Base-by-base conservation (phyloP, 2,797 vertebrate species). In the Lophius americanus region DNA sequence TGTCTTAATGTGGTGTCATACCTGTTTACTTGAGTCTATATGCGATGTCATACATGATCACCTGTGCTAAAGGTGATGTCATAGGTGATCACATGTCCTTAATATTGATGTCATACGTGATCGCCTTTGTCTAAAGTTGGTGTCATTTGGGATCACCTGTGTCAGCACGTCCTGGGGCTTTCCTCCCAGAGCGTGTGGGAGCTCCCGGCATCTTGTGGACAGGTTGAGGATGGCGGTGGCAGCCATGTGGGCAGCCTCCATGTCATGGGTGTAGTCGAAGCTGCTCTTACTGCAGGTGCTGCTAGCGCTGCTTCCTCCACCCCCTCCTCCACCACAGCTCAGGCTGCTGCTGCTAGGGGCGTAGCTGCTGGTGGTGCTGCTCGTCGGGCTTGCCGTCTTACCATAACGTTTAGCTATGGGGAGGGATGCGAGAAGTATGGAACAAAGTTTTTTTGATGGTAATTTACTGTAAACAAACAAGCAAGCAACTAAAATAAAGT, bases 231-330 rank as follows among this genome's bases (percentile, higher is more conserved):
- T 99, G 92, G 97, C 96, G 0, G 97, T 97, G 85, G 97, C 97
- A 2, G 97, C 97, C 96, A 99, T 98, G 94, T 99, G 97, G 0
- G 97, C 97, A 2, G 97, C 97, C 92, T 98, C 97, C 96, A 97
- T 95, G 92, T 99, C 97, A 71, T 98, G 97, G 38, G 96, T 97
- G 93, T 98, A 99, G 93, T 99, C 97, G 69, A 98, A 99, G 94
- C 97, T 99, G 95, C 97, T 98, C 87, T 97, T 98, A 90, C 97
- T 98, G 95, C 97, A 98, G 81, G 96, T 98, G 93, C 97, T 98
- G 94, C 97, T 99, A 91, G 96, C 97, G 63, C 97, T 98, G 95
- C 97, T 98, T 78, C 95, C 96, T 82, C 95, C 92, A 3, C 86
- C 81, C 0, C 85, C 84, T 11, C 85, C 87, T 10, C 82, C 76